Evolutionary conservation across 2,113 vertebrate species (phyloP).

Genomic region (Hippocampus guttulatus): DNA sequence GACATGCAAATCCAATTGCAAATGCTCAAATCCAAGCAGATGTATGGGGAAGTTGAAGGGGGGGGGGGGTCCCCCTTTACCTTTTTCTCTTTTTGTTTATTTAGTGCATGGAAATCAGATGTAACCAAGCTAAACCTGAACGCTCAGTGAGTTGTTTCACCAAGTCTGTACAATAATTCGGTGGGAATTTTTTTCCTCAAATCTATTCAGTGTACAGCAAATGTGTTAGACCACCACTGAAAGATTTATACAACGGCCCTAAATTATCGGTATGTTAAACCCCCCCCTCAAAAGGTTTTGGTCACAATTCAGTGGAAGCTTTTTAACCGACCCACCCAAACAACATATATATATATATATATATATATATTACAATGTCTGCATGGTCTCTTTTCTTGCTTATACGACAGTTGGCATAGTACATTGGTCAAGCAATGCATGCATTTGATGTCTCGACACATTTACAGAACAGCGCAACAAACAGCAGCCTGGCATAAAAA

Average conservation of each 20-base stretch:
- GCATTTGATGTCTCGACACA: not conserved
- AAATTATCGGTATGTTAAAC: not conserved
- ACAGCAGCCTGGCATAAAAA: too few relatives aligned
- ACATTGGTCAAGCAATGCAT: not conserved
- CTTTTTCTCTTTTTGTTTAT: conserved; percentile 47
- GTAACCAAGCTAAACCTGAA: conserved; percentile 44
- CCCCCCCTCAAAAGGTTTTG: too few relatives aligned
- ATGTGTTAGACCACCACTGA: not conserved
- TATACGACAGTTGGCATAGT: too few relatives aligned
- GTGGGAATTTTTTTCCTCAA: not conserved
- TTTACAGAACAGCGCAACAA: too few relatives aligned
- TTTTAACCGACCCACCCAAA: too few relatives aligned
- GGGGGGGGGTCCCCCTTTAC: conserved; percentile 3
- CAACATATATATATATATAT: too few relatives aligned
- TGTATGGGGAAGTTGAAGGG: conserved; percentile 37
- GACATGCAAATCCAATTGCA: conserved; percentile 63
- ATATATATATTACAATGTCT: too few relatives aligned
- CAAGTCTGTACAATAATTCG: conserved; percentile 5
- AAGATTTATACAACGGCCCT: not conserved
- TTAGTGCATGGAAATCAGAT: conserved; percentile 60
- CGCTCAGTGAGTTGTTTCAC: conserved; percentile 15
- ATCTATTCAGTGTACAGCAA: not conserved
- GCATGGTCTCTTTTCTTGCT: too few relatives aligned
- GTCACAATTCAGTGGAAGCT: too few relatives aligned
- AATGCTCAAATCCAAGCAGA: conserved; percentile 51